Evolutionary conservation across 2,888 invertebrate species (phyloP).

Genomic region (Panopea generosa): DNA sequence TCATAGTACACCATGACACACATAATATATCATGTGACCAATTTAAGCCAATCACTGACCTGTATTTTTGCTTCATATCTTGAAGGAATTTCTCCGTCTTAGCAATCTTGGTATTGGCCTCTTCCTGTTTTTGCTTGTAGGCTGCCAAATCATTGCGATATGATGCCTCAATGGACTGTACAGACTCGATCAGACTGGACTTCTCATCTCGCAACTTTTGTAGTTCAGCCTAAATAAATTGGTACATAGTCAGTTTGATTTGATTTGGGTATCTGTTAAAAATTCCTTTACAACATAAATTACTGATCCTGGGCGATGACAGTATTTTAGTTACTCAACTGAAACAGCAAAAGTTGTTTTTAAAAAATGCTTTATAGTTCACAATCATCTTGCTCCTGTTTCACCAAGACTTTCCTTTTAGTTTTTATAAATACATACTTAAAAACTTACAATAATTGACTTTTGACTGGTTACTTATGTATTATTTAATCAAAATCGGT

Average conservation of each 20-base stretch:
- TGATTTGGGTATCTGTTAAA: too few species aligned
- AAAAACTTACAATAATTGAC: too few species aligned
- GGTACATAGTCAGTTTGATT: too few species aligned
- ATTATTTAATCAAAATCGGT: too few species aligned
- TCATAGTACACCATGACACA: neutral
- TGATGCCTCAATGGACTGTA: constrained; percentile 62
- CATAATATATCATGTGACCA: neutral
- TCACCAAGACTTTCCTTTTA: too few species aligned
- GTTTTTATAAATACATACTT: too few species aligned
- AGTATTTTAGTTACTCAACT: neutral
- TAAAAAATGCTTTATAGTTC: too few species aligned
- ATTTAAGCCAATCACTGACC: constrained; percentile 20
- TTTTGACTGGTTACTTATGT: too few species aligned
- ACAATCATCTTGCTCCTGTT: too few species aligned
- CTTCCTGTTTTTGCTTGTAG: constrained; percentile 66
- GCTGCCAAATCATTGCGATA: constrained; percentile 64
- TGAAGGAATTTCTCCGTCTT: constrained; percentile 66
- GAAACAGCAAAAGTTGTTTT: too few species aligned
- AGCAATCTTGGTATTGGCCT: constrained; percentile 45
- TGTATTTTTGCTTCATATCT: constrained; percentile 69
- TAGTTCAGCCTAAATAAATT: constrained; percentile 43
- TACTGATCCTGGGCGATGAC: neutral
- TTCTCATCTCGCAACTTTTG: constrained; percentile 64
- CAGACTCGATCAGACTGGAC: constrained; percentile 49
- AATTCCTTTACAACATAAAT: neutral